These are phyloP conservation scores for Dynastes maya DNA, from an alignment of 2,888 invertebrate species.

Conservation along the genomic window DNA sequence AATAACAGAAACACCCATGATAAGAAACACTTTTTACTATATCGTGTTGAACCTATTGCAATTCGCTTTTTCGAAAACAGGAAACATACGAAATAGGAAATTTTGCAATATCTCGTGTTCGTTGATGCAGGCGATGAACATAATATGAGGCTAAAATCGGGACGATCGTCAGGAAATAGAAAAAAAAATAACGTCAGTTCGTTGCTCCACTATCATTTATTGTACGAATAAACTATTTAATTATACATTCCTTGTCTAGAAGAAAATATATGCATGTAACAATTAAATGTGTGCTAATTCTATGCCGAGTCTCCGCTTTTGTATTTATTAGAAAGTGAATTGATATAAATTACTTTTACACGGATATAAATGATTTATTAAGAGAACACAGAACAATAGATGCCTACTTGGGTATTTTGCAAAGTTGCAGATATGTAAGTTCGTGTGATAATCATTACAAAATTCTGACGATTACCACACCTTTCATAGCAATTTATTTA, in stretches of 20 bases:
- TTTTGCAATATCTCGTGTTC: constrained; percentile 34
- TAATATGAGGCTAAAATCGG: constrained; percentile 10
- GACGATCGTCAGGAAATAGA: constrained; percentile 31
- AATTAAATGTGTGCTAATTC: constrained; percentile 19
- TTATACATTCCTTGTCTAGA: neutral
- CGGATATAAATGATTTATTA: neutral
- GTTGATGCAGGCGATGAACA: constrained; percentile 16
- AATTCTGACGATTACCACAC: no score
- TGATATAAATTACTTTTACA: neutral
- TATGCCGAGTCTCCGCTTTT: neutral
- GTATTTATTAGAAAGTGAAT: constrained; percentile 26
- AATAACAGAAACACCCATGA: no score
- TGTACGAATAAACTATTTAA: constrained; percentile 19
- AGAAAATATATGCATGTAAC: neutral
- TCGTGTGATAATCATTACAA: no score
- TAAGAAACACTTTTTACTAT: no score
- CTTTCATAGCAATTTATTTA: no score
- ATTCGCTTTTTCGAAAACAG: constrained; percentile 24
- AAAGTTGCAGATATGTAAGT: neutral
- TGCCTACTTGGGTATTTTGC: neutral
- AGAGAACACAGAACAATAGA: neutral
- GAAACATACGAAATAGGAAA: constrained; percentile 38
- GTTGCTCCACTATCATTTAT: constrained; percentile 34
- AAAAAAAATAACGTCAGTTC: constrained; percentile 30
- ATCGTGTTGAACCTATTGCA: no score